phyloP scores from a whole-genome alignment of 64 coral and sea anemone species.

The Actinia tenebrosa region DNA sequence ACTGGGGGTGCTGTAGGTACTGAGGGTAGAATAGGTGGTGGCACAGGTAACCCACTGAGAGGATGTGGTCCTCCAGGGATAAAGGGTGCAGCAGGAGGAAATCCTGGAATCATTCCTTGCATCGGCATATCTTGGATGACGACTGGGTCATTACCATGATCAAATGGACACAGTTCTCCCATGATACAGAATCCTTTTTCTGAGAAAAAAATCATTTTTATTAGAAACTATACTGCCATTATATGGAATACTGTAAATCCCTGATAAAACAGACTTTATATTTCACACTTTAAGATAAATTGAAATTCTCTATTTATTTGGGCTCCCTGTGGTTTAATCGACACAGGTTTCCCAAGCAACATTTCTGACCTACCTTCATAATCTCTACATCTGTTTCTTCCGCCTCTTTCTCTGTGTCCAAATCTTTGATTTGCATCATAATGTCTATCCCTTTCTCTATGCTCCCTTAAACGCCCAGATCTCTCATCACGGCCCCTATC shows the following conservation, averaged over 20 bases:
- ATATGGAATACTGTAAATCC: neutral
- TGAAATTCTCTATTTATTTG: neutral
- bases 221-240: neutral
- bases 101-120: slow-evolving; percentile 62
- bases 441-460: slow-evolving; percentile 24
- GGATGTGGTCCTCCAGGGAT: slow-evolving; percentile 43
- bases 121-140: slow-evolving; percentile 92
- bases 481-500: slow-evolving; percentile 37
- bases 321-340: neutral
- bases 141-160: slow-evolving; percentile 97
- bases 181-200: slow-evolving; percentile 99
- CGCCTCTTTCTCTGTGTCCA: slow-evolving; percentile 26
- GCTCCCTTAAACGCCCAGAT: slow-evolving; percentile 32
- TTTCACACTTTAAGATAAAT: neutral
- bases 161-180: slow-evolving; percentile 93
- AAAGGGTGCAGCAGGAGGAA: slow-evolving; percentile 52
- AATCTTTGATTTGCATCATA: slow-evolving; percentile 39
- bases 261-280: neutral
- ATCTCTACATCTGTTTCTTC: slow-evolving; percentile 80
- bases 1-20: slow-evolving; percentile 55
- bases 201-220: slow-evolving; percentile 10
- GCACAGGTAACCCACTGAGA: slow-evolving; percentile 37
- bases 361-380: slow-evolving; percentile 87
- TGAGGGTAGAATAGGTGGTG: neutral
- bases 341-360: neutral